phyloP scores from a whole-genome alignment of 2,888 invertebrate species.

The Dicranocentrus wangi region DNA sequence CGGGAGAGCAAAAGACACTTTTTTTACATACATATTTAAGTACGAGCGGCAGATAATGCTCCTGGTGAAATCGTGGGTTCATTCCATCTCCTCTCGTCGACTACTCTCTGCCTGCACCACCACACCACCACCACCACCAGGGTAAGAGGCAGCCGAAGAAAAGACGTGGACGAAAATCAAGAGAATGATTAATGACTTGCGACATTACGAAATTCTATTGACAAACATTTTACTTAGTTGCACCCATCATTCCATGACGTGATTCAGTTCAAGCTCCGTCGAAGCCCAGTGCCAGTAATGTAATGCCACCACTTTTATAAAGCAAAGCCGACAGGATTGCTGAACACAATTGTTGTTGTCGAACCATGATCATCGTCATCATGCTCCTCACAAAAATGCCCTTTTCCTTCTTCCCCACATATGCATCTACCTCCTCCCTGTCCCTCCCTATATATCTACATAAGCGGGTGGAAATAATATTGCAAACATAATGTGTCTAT shows the following conservation, averaged over 20 bases:
- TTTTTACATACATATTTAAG: not conserved
- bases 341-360: conserved; percentile 56
- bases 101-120: no score
- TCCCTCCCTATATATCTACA: no score
- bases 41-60: not conserved
- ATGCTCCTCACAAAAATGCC: conserved; percentile 10
- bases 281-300: not conserved
- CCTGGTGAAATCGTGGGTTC: not conserved
- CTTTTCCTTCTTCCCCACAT: not conserved
- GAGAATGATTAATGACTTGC: conserved; percentile 73
- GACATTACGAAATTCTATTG: conserved; percentile 73
- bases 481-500: no score
- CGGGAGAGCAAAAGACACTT: not conserved
- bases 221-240: conserved; percentile 73
- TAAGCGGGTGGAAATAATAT: no score
- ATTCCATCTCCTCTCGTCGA: conserved; percentile 2
- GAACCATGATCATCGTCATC: conserved; percentile 31
- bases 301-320: conserved; percentile 22
- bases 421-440: not conserved
- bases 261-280: conserved; percentile 58
- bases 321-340: conserved; percentile 61
- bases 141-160: conserved; percentile 8
- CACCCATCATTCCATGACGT: conserved; percentile 73
- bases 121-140: no score
- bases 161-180: conserved; percentile 28